Evolutionary conservation across 2,888 invertebrate genomes (phyloP).

Genomic region (Mamestra brassicae): DNA sequence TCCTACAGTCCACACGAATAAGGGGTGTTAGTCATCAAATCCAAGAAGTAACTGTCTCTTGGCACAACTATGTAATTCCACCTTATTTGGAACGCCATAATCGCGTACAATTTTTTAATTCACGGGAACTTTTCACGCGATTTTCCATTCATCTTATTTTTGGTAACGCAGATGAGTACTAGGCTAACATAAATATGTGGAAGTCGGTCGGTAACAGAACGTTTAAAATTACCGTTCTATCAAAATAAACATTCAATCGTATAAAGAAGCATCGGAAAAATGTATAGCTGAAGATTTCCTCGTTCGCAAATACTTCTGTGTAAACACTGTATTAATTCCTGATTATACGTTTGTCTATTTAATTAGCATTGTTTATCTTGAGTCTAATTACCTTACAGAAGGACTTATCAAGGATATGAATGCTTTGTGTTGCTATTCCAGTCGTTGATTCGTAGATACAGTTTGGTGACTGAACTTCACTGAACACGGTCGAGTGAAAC

Average conservation of each 20-base stretch:
- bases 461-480: background rate
- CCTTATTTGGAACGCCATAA: slow-evolving; percentile 42
- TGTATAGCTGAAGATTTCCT: slow-evolving; percentile 29
- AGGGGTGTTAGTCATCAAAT: slow-evolving; percentile 69
- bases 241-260: slow-evolving; percentile 26
- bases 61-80: slow-evolving; percentile 53
- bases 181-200: slow-evolving; percentile 40
- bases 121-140: slow-evolving; percentile 47
- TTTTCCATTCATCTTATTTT: slow-evolving; percentile 37
- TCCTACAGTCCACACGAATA: slow-evolving; percentile 63
- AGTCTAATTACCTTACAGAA: slow-evolving; percentile 37
- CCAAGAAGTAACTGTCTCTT: slow-evolving; percentile 70
- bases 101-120: slow-evolving; percentile 28
- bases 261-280: slow-evolving; percentile 19
- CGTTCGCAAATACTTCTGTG: slow-evolving; percentile 17
- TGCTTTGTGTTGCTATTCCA: slow-evolving; percentile 21
- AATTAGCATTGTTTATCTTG: slow-evolving; percentile 32
- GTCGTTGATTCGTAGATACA: background rate
- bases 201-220: slow-evolving; percentile 25
- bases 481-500: slow-evolving; percentile 39
- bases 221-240: slow-evolving; percentile 26
- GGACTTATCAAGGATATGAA: slow-evolving; percentile 16
- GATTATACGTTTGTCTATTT: slow-evolving; percentile 34
- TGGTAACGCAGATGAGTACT: slow-evolving; percentile 13
- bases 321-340: slow-evolving; percentile 29